Evolutionary conservation across 2,888 invertebrate species (phyloP), one percentile per base, ranked within the genome.

Genomic region (Apamea sordens): DNA sequence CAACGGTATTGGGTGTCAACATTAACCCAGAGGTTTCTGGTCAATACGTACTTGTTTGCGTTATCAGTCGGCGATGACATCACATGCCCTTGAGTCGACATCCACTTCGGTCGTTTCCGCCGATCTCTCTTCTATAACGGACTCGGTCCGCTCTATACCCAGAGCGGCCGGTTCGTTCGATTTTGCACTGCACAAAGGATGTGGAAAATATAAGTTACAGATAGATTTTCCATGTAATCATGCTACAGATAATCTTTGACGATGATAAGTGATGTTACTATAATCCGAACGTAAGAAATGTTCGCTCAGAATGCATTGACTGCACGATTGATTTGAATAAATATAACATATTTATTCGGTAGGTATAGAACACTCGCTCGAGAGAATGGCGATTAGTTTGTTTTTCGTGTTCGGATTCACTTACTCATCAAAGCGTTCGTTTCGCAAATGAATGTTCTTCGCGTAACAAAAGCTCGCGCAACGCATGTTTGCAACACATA

Each of bases 81-180:
- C 93, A 84, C 89, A 83, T 59, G 86, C 86, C 73, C 79, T 85
- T 64, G 77, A 77, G 13, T 84, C 82, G 32, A 71, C 79, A 4
- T 88, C 87, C 56, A 87, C 83, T 68, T 89, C 83, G 65, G 71
- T 85, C 50, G 77, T 81, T 74, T 88, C 89, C 56, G 86, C 77
- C 15, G 77, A 76, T 74, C 84, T 85, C 56, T 95, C 95, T 77
- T 94, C 93, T 86, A 95, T 95, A 28, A 95, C 89, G 0, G 95
- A 95, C 82, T 96, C 96, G 10, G 96, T 96, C 6, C 95, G 92
- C 83, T 95, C 96, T 86, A 96, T 93, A 73, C 94, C 93, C 65
- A 95, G 86, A 76, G 92, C 80, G 21, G 92, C 92, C n/a, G 92
- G 89, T 82, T 95, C 95, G 78, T 85, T 91, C 24, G 92, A 88